Evolutionary conservation across 2,113 vertebrate genomes (phyloP).

Genomic region (Cyphomyrus discorhynchus): DNA sequence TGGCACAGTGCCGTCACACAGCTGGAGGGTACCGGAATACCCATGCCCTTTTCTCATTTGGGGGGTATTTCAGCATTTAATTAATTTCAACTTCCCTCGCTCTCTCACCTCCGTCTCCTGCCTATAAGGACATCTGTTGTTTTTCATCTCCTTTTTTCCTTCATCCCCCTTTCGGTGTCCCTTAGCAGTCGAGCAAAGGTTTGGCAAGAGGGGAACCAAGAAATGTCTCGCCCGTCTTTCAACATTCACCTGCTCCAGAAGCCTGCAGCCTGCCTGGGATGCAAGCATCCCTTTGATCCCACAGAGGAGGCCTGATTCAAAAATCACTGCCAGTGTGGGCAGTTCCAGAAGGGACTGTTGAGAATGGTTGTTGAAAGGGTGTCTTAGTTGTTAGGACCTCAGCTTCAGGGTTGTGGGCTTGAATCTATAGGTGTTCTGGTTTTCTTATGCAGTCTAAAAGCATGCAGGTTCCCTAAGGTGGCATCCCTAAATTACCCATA

Average conservation of each 20-base stretch:
- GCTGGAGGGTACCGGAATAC: constrained; percentile 24
- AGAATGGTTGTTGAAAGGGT: background rate
- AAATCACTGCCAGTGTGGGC: background rate
- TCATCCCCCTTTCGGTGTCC: background rate
- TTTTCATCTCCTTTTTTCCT: constrained; percentile 25
- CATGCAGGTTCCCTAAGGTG: background rate
- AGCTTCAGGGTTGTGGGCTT: background rate
- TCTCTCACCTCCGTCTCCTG: background rate
- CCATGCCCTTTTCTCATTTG: constrained; percentile 11
- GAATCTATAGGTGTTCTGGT: background rate
- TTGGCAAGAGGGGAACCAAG: constrained; percentile 16
- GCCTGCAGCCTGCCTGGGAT: constrained; percentile 19
- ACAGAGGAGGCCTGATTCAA: constrained; percentile 14
- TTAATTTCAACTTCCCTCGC: constrained; percentile 30
- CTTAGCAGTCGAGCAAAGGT: constrained; percentile 17
- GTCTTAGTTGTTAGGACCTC: background rate
- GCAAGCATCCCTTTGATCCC: constrained; percentile 24
- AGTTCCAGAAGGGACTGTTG: background rate
- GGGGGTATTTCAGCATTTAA: constrained; percentile 29
- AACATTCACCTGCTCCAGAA: constrained; percentile 33
- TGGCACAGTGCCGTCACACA: constrained; percentile 15
- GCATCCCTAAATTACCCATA: background rate
- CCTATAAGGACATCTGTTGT: constrained; percentile 33
- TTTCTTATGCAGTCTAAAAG: background rate
- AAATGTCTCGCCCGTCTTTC: constrained; percentile 28